phyloP scores from a whole-genome alignment of 2,113 vertebrate species.

The rat (Rattus norvegicus) region GRCr8 NC_086022.1:182041501-182042000 shows the following conservation, averaged over 20 bases:
- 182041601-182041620: background rate
- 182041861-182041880: background rate
- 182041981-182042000: background rate
- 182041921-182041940: too few relatives aligned
- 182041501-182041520: background rate
- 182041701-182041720: background rate
- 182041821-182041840: background rate
- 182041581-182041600: too few relatives aligned
- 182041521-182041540: background rate
- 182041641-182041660: background rate
- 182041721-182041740: background rate
- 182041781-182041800: background rate
- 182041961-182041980: background rate
- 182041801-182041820: background rate
- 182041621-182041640: slow-evolving; percentile 17
- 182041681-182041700: background rate
- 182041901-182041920: background rate
- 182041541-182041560: background rate
- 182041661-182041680: background rate
- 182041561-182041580: background rate
- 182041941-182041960: background rate
- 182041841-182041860: background rate
- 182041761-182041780: fast-evolving
- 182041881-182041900: background rate
- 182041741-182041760: background rate